Evolutionary conservation across 2,888 invertebrate genomes (phyloP).

Genomic region (Heliconius ismenius): DNA sequence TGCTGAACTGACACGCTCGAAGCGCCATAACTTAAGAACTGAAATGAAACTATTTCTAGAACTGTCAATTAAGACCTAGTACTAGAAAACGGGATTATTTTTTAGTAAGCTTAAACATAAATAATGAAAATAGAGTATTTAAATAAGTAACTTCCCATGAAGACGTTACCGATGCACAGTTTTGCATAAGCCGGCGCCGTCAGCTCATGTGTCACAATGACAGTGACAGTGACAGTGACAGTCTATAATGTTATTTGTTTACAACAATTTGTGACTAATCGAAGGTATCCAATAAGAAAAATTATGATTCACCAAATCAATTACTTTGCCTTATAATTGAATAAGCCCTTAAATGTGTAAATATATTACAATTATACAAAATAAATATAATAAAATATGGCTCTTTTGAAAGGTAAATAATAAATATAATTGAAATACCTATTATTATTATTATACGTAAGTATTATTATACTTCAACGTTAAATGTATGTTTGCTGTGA

Average conservation of each 20-base stretch:
- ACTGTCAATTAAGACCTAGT: no score
- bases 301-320: background rate
- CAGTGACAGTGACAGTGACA: background rate
- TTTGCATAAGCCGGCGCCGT: background rate
- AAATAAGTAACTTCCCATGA: no score
- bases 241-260: background rate
- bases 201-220: background rate
- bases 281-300: background rate
- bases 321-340: background rate
- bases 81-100: no score
- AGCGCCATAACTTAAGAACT: no score
- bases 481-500: background rate
- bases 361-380: background rate
- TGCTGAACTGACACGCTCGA: no score
- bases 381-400: background rate
- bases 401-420: conserved; percentile 6
- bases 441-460: no score
- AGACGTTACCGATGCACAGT: no score
- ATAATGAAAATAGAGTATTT: no score
- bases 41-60: no score
- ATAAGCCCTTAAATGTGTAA: background rate
- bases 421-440: background rate
- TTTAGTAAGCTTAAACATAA: no score
- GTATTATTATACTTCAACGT: background rate
- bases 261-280: background rate